Percentiles rank a stretch among this genome's conserved stretches.
Evolutionary conservation across 1,140 invertebrate genomes (phyloP).

Genomic region (Leptestheria dahalacensis): DNA sequence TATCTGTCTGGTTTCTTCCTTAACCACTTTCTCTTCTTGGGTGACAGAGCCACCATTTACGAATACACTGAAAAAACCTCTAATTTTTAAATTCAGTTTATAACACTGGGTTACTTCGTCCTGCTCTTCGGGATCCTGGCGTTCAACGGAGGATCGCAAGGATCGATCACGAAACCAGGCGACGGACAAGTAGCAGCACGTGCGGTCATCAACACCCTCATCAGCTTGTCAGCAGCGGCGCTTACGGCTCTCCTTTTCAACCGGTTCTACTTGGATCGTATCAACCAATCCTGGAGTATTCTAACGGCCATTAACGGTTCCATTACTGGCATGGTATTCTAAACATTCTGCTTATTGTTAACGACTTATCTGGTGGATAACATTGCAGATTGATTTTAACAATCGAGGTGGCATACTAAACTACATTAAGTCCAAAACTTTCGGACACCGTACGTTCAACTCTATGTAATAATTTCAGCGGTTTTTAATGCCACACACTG

Average conservation of each 20-base stretch:
- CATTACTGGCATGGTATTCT: slow-evolving; percentile 10
- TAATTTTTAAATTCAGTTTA: slow-evolving; percentile 22
- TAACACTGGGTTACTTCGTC: slow-evolving; percentile 34
- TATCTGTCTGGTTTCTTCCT: too few species aligned
- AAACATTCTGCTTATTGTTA: neutral
- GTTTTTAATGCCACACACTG: too few species aligned
- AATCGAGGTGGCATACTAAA: too few species aligned
- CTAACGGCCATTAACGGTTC: slow-evolving; percentile 1
- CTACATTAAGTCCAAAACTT: too few species aligned
- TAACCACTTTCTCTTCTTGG: too few species aligned
- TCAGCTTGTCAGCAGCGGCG: neutral
- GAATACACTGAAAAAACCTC: neutral
- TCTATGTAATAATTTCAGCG: too few species aligned
- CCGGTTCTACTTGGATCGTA: slow-evolving; percentile 4
- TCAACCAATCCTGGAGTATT: neutral
- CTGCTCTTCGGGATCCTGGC: slow-evolving; percentile 35
- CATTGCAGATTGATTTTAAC: too few species aligned
- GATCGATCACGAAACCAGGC: slow-evolving; percentile 26
- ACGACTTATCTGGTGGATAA: neutral
- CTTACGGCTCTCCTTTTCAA: slow-evolving; percentile 7
- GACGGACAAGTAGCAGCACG: slow-evolving; percentile 25
- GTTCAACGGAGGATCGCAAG: slow-evolving; percentile 33
- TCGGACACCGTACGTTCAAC: too few species aligned
- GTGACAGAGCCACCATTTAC: neutral
- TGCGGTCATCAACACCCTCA: neutral